A percentile compares a stretch with the other conserved stretches of the same genome.
phyloP scores from a whole-genome alignment of 2,888 invertebrate species.

The Pomacea canaliculata region DNA sequence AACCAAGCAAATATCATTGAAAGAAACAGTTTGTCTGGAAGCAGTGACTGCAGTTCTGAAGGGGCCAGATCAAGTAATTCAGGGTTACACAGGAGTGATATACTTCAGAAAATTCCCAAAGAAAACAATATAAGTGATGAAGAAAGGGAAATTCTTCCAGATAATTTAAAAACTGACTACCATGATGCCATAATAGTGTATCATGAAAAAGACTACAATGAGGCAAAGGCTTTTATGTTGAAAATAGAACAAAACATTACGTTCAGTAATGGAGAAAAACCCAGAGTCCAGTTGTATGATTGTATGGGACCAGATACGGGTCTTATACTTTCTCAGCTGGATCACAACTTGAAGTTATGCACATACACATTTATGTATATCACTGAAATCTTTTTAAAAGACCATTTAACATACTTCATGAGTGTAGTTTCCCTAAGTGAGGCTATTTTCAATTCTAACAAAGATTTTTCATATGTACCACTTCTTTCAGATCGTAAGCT shows the following conservation, averaged over 20 bases:
- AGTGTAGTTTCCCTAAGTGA: neutral
- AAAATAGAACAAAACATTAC: neutral
- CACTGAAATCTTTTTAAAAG: neutral
- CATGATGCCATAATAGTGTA: constrained; percentile 1
- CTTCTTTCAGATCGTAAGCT: neutral
- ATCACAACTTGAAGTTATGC: neutral
- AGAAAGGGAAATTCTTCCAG: neutral
- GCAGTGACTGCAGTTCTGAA: too few species aligned
- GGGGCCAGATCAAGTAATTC: too few species aligned
- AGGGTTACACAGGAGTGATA: too few species aligned
- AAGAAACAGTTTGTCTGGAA: too few species aligned
- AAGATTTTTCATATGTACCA: neutral
- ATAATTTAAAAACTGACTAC: neutral
- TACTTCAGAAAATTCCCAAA: too few species aligned
- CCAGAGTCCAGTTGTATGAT: neutral
- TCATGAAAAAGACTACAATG: neutral
- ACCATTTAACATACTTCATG: neutral
- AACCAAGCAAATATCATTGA: too few species aligned
- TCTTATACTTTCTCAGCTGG: neutral
- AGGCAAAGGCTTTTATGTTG: neutral
- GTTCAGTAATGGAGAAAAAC: neutral
- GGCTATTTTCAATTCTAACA: neutral
- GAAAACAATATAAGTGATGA: too few species aligned
- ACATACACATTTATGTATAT: neutral
- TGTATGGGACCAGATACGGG: neutral